These are phyloP conservation scores for Thereuonema tuberculata DNA, from an alignment of 1,140 invertebrate species.

Conservation along the genomic window DNA sequence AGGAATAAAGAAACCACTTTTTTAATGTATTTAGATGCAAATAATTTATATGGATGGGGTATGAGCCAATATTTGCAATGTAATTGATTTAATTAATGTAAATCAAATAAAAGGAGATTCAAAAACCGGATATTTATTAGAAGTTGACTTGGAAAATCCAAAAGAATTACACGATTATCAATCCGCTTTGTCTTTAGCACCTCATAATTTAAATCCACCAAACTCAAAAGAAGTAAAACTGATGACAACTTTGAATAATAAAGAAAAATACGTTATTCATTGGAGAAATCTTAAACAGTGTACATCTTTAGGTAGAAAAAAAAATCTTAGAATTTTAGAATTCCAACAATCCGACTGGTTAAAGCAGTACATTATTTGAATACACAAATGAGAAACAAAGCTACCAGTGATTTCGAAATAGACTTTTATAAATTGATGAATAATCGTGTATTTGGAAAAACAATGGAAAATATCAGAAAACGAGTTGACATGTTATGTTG, in stretches of 20 bases:
- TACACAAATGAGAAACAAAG: constrained; percentile 22
- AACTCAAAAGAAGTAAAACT: constrained; percentile 17
- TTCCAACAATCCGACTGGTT: constrained; percentile 27
- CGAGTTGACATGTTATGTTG: constrained; percentile 29
- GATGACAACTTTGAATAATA: constrained; percentile 17
- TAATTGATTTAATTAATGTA: constrained; percentile 10
- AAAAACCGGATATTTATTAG: constrained; percentile 12
- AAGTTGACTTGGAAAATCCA: constrained; percentile 24
- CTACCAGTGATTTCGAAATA: constrained; percentile 26
- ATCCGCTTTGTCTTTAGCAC: constrained; percentile 20
- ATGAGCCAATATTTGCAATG: not conserved
- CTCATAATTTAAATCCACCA: not conserved
- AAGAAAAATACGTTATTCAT: too few relatives aligned
- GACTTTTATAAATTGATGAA: constrained; percentile 39
- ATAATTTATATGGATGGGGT: constrained; percentile 22
- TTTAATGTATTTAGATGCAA: constrained; percentile 18
- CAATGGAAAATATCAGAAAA: constrained; percentile 30
- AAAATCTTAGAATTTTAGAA: constrained; percentile 26
- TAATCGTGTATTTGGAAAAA: constrained; percentile 33
- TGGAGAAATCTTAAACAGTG: constrained; percentile 37
- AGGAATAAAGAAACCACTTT: constrained; percentile 11
- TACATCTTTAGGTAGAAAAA: constrained; percentile 30
- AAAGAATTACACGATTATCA: constrained; percentile 18
- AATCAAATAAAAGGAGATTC: constrained; percentile 13
- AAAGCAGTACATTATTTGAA: constrained; percentile 27